Percentiles rank a stretch among this genome's conserved stretches.
phyloP scores from a whole-genome alignment of 53 echinoderm and acorn worm species.

The Holothuria leucospilota region DNA sequence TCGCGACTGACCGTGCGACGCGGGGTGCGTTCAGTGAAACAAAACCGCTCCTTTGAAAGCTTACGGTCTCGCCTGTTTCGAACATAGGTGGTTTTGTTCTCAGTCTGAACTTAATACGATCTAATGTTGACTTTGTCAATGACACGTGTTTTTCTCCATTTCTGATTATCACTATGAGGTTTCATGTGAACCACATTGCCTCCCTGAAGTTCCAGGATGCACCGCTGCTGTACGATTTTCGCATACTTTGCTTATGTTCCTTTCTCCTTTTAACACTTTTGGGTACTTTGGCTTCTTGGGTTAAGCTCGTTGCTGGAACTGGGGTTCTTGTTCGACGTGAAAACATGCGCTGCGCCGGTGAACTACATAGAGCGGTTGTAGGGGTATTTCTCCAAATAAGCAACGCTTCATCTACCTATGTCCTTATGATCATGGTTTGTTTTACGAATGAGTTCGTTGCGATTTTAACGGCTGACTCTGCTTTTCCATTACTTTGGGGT shows the following conservation, averaged over 20 bases:
- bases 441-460: constrained; percentile 45
- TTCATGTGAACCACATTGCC: constrained; percentile 18
- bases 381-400: constrained; percentile 57
- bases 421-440: constrained; percentile 44
- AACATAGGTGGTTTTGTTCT: not conserved
- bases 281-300: not conserved
- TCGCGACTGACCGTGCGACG: too few relatives aligned
- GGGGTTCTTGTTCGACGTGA: constrained; percentile 28
- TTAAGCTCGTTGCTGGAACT: not conserved
- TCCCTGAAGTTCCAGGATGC: not conserved
- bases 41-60: not conserved
- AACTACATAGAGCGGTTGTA: constrained; percentile 30
- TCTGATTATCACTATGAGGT: not conserved
- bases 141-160: constrained; percentile 25
- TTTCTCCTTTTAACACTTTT: not conserved
- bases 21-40: not conserved
- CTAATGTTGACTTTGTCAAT: constrained; percentile 1
- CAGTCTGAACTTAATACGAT: not conserved
- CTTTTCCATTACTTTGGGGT: constrained; percentile 55
- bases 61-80: not conserved
- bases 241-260: not conserved
- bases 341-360: constrained; percentile 63
- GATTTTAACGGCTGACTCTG: constrained; percentile 41
- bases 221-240: not conserved
- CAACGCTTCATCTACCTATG: constrained; percentile 34